phyloP scores from a whole-genome alignment of 2,113 vertebrate genomes.

The Apteryx mantelli region DNA sequence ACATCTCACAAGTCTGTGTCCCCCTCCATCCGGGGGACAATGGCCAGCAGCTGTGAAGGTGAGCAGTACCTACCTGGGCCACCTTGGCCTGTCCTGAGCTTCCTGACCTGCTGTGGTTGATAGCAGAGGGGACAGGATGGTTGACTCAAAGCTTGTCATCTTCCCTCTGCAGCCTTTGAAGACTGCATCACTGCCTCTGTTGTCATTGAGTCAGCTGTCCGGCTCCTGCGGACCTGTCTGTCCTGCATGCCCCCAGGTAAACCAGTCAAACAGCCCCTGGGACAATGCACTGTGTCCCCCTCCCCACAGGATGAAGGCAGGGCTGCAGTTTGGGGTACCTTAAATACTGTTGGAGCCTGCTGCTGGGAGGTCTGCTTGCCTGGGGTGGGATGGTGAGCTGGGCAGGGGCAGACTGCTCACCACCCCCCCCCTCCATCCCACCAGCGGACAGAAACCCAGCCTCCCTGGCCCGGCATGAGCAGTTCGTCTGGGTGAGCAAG shows the following conservation, averaged over 20 bases:
- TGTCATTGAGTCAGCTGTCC: conserved; percentile 87
- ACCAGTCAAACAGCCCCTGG: neutral
- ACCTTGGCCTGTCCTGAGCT: neutral
- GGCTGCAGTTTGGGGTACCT: neutral
- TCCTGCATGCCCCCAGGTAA: conserved; percentile 93
- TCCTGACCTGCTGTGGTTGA: neutral
- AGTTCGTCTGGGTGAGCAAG: conserved; percentile 97
- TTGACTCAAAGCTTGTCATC: conserved; percentile 23
- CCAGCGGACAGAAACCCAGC: conserved; percentile 89
- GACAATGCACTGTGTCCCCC: neutral
- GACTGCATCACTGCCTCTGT: conserved; percentile 86
- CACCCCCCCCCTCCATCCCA: neutral
- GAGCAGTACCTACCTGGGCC: conserved; percentile 34
- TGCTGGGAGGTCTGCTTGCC: fast-evolving
- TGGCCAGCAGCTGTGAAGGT: conserved; percentile 93
- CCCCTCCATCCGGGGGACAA: conserved; percentile 85
- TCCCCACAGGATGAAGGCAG: neutral
- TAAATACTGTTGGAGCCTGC: neutral
- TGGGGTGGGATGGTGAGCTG: neutral
- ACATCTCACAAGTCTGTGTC: conserved; percentile 87
- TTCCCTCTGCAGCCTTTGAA: conserved; percentile 83
- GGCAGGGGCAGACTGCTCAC: neutral
- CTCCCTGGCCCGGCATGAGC: conserved; percentile 86
- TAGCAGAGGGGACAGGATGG: fast-evolving
- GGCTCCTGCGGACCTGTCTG: conserved; percentile 87